Percentiles rank a stretch among this genome's conserved stretches.
These are phyloP conservation scores for Panulirus ornatus DNA, from an alignment of 1,140 invertebrate genomes.

Conservation along the genomic window DNA sequence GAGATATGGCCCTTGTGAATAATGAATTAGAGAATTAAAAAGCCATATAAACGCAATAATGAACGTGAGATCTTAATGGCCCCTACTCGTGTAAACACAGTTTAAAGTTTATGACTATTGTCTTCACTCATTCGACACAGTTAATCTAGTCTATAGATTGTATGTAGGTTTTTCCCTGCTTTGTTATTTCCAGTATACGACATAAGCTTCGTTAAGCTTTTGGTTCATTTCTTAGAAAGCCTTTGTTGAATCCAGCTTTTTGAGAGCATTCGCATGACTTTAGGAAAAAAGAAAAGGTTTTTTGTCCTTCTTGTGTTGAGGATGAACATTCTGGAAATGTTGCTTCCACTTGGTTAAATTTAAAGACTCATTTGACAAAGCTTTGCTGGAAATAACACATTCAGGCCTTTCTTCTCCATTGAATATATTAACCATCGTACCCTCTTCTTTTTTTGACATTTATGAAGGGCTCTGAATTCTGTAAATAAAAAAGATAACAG, in stretches of 20 bases:
- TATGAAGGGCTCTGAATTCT: not conserved
- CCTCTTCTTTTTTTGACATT: not conserved
- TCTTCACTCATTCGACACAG: too few relatives aligned
- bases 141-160: too few relatives aligned
- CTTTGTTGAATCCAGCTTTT: conserved; percentile 46
- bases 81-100: too few relatives aligned
- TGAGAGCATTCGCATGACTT: conserved; percentile 19
- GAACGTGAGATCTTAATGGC: too few relatives aligned
- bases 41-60: too few relatives aligned
- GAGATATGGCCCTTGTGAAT: too few relatives aligned
- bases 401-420: conserved; percentile 44
- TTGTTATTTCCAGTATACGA: conserved; percentile 44
- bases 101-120: too few relatives aligned
- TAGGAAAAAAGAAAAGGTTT: conserved; percentile 7
- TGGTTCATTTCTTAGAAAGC: conserved; percentile 21
- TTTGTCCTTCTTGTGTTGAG: conserved; percentile 12
- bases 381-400: conserved; percentile 44
- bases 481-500: not conserved
- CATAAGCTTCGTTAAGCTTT: conserved; percentile 47
- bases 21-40: too few relatives aligned
- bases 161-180: conserved; percentile 24
- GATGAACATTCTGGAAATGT: conserved; percentile 37
- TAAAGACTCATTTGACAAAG: conserved; percentile 48
- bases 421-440: conserved; percentile 19
- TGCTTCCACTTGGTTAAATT: conserved; percentile 32